These are phyloP conservation scores for Apamea monoglypha DNA, from an alignment of 2,888 invertebrate species.

Conservation along the genomic window DNA sequence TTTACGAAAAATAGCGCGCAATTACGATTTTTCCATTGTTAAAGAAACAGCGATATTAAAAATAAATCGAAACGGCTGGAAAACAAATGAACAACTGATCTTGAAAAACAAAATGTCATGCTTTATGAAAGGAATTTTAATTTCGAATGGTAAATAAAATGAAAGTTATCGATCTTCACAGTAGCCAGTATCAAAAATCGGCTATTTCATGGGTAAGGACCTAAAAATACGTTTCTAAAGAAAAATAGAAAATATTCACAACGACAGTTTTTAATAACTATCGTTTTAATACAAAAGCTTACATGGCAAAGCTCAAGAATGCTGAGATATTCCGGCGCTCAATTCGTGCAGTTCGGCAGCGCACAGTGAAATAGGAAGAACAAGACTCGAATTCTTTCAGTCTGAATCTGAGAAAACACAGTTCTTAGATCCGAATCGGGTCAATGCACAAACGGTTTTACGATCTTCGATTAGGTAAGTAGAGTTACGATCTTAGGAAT, in stretches of 20 bases:
- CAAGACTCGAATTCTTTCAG: background rate
- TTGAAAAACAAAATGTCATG: too few relatives aligned
- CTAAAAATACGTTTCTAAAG: background rate
- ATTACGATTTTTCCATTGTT: too few relatives aligned
- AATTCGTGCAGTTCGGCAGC: constrained; percentile 5
- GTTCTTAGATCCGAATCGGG: background rate
- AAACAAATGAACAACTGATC: too few relatives aligned
- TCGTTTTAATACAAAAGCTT: background rate
- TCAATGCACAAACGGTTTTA: constrained; percentile 28
- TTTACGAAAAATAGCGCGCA: too few relatives aligned
- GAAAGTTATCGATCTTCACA: too few relatives aligned
- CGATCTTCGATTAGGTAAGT: background rate
- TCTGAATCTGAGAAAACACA: constrained; percentile 2
- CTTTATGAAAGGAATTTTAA: too few relatives aligned
- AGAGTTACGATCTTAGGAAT: constrained; percentile 1
- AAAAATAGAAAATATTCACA: background rate
- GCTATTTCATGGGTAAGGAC: too few relatives aligned
- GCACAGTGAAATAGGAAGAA: constrained; percentile 27
- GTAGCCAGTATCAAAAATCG: too few relatives aligned
- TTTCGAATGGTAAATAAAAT: too few relatives aligned
- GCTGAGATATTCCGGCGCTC: background rate
- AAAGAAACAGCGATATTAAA: too few relatives aligned
- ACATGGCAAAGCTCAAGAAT: background rate
- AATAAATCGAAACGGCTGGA: too few relatives aligned
- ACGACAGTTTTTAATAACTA: background rate